Evolutionary conservation across 2,113 vertebrate species (phyloP).

Genomic region (Garra rufa): DNA sequence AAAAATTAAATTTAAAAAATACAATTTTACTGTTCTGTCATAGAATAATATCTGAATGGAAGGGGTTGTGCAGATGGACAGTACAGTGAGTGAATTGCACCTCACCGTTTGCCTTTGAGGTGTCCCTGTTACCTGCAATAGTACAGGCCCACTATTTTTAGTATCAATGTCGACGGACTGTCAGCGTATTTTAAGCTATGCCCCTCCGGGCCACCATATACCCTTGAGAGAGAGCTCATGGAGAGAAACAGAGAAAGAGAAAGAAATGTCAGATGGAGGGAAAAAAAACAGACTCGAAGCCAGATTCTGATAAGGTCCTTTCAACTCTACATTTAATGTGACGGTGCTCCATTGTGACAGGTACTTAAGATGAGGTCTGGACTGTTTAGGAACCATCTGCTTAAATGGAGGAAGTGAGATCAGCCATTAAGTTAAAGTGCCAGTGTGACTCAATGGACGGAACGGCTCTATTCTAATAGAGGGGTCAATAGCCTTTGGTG

Average conservation of each 20-base stretch:
- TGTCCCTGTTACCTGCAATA: conserved; percentile 70
- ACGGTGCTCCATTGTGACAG: conserved; percentile 18
- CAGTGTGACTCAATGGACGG: background rate
- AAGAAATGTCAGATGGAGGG: conserved; percentile 26
- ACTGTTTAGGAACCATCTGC: conserved; percentile 35
- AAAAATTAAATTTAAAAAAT: background rate
- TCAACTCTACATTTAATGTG: conserved; percentile 22
- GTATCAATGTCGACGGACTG: conserved; percentile 52
- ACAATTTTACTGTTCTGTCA: background rate
- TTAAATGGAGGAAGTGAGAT: conserved; percentile 31
- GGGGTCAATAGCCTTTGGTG: conserved; percentile 37
- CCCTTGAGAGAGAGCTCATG: conserved; percentile 53
- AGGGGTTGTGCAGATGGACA: background rate
- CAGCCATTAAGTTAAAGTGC: conserved; percentile 32
- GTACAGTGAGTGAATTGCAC: conserved; percentile 27
- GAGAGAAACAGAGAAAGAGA: conserved; percentile 5
- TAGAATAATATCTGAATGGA: background rate
- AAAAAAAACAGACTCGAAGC: conserved; percentile 34
- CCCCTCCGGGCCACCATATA: conserved; percentile 50
- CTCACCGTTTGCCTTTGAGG: conserved; percentile 67
- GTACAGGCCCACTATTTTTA: conserved; percentile 67
- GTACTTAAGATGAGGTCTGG: conserved; percentile 28
- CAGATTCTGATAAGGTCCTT: conserved; percentile 4
- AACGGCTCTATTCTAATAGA: conserved; percentile 7
- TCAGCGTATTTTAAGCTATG: conserved; percentile 62